These are phyloP conservation scores for Tetramorium alpestre DNA, from an alignment of 1,140 invertebrate genomes.

Conservation along the genomic window DNA sequence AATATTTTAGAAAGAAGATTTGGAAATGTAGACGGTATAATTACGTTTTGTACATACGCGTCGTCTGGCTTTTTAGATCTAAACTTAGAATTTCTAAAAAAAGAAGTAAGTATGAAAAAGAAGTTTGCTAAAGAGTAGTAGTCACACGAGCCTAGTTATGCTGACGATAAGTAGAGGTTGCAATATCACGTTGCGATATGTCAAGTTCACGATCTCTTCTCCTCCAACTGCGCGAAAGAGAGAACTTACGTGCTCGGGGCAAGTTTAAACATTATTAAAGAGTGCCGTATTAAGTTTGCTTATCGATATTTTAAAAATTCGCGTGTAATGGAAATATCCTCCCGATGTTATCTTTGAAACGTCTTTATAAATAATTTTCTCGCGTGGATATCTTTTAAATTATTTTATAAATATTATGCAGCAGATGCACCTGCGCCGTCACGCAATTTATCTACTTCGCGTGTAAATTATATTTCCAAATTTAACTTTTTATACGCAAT, in stretches of 20 bases:
- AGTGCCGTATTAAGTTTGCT: background rate
- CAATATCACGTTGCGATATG: background rate
- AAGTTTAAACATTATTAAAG: background rate
- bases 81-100: background rate
- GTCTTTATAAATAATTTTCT: background rate
- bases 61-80: background rate
- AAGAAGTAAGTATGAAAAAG: background rate
- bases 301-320: background rate
- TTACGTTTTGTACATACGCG: background rate
- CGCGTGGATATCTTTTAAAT: background rate
- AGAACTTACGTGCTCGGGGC: background rate
- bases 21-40: background rate
- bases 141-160: background rate
- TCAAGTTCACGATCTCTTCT: constrained; percentile 51
- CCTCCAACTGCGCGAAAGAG: background rate
- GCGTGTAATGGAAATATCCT: background rate
- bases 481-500: background rate
- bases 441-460: background rate
- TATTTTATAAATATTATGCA: background rate
- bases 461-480: background rate
- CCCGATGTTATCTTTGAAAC: background rate
- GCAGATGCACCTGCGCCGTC: background rate
- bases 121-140: background rate
- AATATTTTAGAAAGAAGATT: background rate
- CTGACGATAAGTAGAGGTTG: background rate